phyloP scores from a whole-genome alignment of 2,113 vertebrate genomes.

The Sterrhoptilus dennistouni region DNA sequence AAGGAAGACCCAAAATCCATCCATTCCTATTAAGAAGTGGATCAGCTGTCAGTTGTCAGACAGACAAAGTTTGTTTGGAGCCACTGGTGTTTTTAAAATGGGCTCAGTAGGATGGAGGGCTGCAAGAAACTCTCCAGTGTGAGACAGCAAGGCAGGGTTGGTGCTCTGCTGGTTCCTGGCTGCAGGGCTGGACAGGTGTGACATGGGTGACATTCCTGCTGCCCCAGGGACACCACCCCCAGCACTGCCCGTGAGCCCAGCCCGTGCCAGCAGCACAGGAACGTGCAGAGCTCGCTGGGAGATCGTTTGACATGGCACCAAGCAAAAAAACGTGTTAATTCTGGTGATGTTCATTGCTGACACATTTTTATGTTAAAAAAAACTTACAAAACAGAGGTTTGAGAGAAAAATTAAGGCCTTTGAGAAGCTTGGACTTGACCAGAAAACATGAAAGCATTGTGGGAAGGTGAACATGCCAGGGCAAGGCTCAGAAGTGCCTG shows the following conservation, averaged over 20 bases:
- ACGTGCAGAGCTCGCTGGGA: fast-evolving
- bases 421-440: neutral
- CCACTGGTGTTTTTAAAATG: fast-evolving
- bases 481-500: neutral
- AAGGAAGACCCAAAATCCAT: neutral
- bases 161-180: neutral
- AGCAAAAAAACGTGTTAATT: fast-evolving
- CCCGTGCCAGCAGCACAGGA: fast-evolving
- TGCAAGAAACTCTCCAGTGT: fast-evolving
- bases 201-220: fast-evolving
- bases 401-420: neutral
- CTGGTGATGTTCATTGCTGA: neutral
- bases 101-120: neutral
- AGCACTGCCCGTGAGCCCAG: fast-evolving
- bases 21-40: neutral
- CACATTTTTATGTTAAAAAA: neutral
- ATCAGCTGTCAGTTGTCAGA: neutral
- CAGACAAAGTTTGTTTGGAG: neutral
- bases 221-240: fast-evolving
- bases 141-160: neutral
- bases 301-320: neutral
- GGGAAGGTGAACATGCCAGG: neutral
- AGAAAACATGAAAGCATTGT: neutral
- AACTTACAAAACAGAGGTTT: neutral
- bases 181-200: fast-evolving